Base-by-base conservation (phyloP, 2,888 invertebrate species). In the Coecobrya sp. region DNA sequence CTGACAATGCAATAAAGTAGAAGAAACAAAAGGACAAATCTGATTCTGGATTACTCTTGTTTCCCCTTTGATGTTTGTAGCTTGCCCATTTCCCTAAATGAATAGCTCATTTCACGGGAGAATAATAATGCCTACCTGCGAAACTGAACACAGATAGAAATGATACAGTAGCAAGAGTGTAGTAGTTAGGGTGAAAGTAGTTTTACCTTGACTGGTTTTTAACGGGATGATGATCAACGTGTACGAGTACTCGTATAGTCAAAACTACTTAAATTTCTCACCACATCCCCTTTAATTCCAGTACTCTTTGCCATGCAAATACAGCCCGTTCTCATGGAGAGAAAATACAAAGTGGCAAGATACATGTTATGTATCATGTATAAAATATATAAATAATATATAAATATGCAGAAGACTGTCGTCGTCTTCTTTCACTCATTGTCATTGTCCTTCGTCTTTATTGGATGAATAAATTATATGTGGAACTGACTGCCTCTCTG, bases 391-490 rank as follows among this genome's bases (percentile, higher is more conserved):
- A 42, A 19, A 73, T 16, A 73, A 73, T 27, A n/a, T 19, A 55
- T n/a, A 36, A 36, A 1, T 55, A 55, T 55, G 55, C 19, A 19
- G n/a, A 55, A n/a, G n/a, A 55, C 7, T 0, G n/a, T 55, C 45
- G 11, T 30, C 30, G 1, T 45, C 7, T 16, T 68, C 16, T 16
- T n/a, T 19, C 19, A 3, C 19, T 36, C 36, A 70, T 70, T 76
- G 76, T 76, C 45, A 73, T 19, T n/a, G n/a, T n/a, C 36, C 7
- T 36, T 45, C n/a, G 73, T 30, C n/a, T 42, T 73, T 42, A 73
- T 73, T 73, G 16, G 42, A 73, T 76, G 76, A 76, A 76, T 76
- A 76, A 49, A 73, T 42, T 73, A 73, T 73, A 49, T 25, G 49
- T 19, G 76, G 45, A 76, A 49, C 42, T 22, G 49, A 1, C 49